phyloP scores from a whole-genome alignment of 1,140 invertebrate species.

The Coelopa frigida region DNA sequence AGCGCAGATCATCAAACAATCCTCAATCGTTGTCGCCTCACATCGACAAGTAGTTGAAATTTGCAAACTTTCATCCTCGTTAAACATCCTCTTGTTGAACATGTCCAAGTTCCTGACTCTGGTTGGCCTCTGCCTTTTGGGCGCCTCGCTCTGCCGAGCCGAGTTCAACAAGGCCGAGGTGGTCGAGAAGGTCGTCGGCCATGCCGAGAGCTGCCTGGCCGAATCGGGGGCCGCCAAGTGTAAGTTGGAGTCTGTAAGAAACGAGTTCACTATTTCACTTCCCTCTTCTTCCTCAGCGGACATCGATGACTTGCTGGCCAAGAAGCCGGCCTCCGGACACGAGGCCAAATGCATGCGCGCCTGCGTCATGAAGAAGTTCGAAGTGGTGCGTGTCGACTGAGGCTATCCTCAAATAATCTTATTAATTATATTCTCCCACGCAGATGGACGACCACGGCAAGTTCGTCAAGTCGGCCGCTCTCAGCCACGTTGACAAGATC shows the following conservation, averaged over 20 bases:
- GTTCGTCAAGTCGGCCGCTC: constrained; percentile 22
- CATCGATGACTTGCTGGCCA: constrained; percentile 24
- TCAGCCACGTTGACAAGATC: constrained; percentile 20
- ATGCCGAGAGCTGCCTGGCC: constrained; percentile 24
- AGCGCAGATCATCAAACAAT: too few relatives aligned
- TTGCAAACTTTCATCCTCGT: too few relatives aligned
- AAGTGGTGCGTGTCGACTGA: constrained; percentile 23
- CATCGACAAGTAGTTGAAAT: too few relatives aligned
- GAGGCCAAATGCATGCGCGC: constrained; percentile 31
- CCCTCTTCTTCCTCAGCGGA: constrained; percentile 19
- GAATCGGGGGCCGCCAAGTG: constrained; percentile 28
- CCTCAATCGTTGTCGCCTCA: too few relatives aligned
- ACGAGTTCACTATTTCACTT: not conserved
- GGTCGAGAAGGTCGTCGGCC: not conserved
- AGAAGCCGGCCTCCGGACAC: constrained; percentile 17
- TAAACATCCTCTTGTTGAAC: constrained; percentile 1
- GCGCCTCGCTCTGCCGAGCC: not conserved
- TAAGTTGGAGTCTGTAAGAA: constrained; percentile 8
- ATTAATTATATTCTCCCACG: not conserved
- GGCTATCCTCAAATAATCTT: not conserved
- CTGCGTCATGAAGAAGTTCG: constrained; percentile 36
- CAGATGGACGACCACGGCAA: constrained; percentile 33
- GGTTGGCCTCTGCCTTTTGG: constrained; percentile 2
- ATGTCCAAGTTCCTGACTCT: constrained; percentile 11
- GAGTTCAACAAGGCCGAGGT: constrained; percentile 1